These are phyloP conservation scores for Lepidurus couesii DNA, from an alignment of 1,140 invertebrate species.

Conservation along the genomic window DNA sequence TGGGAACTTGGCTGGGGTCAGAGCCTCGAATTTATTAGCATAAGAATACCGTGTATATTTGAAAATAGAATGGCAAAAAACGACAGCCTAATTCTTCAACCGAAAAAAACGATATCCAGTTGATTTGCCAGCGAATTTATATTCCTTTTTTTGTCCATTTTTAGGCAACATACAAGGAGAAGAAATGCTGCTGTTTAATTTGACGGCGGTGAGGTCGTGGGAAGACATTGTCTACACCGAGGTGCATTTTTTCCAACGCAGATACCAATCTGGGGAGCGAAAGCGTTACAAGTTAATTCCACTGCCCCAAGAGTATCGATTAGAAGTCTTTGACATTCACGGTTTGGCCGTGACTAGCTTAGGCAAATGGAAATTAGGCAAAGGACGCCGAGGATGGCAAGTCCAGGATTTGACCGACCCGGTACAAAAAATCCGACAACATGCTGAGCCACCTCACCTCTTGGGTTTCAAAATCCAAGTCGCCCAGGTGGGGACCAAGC, in stretches of 20 bases:
- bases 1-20: not conserved
- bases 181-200: conserved; percentile 31
- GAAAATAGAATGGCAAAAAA: too few species aligned
- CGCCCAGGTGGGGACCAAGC: conserved; percentile 19
- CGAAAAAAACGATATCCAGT: not conserved
- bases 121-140: not conserved
- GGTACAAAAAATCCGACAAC: conserved; percentile 20
- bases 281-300: conserved; percentile 23
- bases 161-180: conserved; percentile 27
- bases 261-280: not conserved
- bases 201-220: conserved; percentile 16
- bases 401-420: conserved; percentile 29
- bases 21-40: not conserved
- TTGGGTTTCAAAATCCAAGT: conserved; percentile 31
- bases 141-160: not conserved
- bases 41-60: not conserved
- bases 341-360: conserved; percentile 23
- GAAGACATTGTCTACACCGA: conserved; percentile 27
- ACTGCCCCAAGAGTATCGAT: conserved; percentile 20
- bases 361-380: conserved; percentile 31
- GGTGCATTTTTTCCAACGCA: conserved; percentile 32
- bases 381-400: conserved; percentile 31
- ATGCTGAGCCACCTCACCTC: conserved; percentile 23
- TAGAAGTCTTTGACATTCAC: conserved; percentile 26
- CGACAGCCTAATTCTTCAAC: too few species aligned